These are phyloP conservation scores for Gymnosoma rotundatum DNA, from an alignment of 2,888 invertebrate species.

Conservation along the genomic window DNA sequence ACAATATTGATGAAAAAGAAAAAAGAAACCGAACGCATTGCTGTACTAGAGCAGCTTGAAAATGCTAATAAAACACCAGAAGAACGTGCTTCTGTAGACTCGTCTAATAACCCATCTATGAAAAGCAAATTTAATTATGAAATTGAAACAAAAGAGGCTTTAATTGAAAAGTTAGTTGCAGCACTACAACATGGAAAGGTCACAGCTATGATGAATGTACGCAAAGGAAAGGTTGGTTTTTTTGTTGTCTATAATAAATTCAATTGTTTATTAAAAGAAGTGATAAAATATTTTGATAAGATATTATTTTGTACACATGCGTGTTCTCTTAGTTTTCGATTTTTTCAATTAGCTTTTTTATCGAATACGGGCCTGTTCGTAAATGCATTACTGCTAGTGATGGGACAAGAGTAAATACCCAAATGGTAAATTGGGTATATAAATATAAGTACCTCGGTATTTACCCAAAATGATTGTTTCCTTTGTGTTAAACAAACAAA, in stretches of 20 bases:
- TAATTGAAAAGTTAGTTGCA: constrained; percentile 86
- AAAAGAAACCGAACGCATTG: constrained; percentile 82
- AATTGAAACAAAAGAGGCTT: constrained; percentile 82
- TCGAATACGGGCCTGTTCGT: no score
- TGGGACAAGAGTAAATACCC: no score
- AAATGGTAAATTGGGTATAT: no score
- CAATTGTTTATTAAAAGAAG: no score
- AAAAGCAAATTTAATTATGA: constrained; percentile 80
- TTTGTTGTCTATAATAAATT: not conserved
- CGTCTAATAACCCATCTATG: constrained; percentile 78
- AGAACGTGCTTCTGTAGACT: constrained; percentile 76
- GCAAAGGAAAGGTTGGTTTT: constrained; percentile 90
- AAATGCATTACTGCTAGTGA: no score
- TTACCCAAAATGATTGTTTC: no score
- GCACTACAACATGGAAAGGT: constrained; percentile 88
- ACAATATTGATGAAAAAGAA: constrained; percentile 85
- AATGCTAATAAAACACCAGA: constrained; percentile 78
- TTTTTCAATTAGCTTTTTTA: no score
- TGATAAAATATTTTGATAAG: no score
- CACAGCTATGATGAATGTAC: constrained; percentile 88
- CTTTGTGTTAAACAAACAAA: no score
- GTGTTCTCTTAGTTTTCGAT: no score
- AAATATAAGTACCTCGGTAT: no score
- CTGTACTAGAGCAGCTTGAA: constrained; percentile 81
- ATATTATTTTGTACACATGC: no score